Evolutionary conservation across 2,113 vertebrate genomes (phyloP).

Genomic region (Poecilia latipinna): DNA sequence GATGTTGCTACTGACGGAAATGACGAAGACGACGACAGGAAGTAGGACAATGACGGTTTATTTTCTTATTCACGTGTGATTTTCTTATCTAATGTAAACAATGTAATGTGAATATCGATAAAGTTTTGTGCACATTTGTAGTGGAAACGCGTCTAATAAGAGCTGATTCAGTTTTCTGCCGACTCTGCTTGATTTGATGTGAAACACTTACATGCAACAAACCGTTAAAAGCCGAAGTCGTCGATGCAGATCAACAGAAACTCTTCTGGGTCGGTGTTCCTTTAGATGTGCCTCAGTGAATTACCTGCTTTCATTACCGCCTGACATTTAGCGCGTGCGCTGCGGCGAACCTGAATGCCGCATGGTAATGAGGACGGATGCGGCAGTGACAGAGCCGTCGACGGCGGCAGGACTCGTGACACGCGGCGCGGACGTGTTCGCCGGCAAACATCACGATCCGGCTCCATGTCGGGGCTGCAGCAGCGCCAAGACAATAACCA

Average conservation of each 20-base stretch:
- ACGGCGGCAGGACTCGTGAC: conserved; percentile 23
- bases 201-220: neutral
- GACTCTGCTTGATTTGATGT: neutral
- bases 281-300: conserved; percentile 48
- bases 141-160: neutral
- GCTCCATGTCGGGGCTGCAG: conserved; percentile 54
- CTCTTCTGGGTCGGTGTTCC: conserved; percentile 28
- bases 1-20: too few relatives aligned
- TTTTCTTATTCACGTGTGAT: too few relatives aligned
- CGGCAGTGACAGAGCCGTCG: conserved; percentile 70
- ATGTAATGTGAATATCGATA: too few relatives aligned
- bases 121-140: too few relatives aligned
- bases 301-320: conserved; percentile 78
- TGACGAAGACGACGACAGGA: too few relatives aligned
- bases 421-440: conserved; percentile 24
- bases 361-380: conserved; percentile 74
- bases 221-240: neutral
- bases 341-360: conserved; percentile 71
- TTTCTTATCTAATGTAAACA: too few relatives aligned
- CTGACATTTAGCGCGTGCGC: conserved; percentile 75
- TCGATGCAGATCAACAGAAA: conserved; percentile 46
- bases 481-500: conserved; percentile 72
- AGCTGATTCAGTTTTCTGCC: neutral
- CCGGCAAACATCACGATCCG: conserved; percentile 8
- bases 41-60: too few relatives aligned